These are phyloP conservation scores for Myotis vivesi DNA, from an alignment of 2,797 vertebrate species.

Conservation along the genomic window DNA sequence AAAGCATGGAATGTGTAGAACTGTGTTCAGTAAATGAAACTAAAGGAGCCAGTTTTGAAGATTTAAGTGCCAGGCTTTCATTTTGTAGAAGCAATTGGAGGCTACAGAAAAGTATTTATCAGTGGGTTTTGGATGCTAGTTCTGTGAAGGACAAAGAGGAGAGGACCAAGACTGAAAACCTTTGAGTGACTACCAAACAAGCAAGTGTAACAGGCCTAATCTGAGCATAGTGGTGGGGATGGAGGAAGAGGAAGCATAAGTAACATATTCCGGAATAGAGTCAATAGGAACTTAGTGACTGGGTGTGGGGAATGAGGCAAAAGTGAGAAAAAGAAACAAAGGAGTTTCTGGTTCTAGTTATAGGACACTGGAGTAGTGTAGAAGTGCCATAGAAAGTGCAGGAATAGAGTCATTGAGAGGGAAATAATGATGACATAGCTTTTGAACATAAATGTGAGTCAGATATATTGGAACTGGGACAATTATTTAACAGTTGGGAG, in stretches of 20 bases:
- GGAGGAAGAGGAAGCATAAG: not conserved
- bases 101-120: not conserved
- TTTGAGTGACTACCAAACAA: not conserved
- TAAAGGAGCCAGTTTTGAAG: not conserved
- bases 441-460: not conserved
- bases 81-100: not conserved
- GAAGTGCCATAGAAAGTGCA: not conserved
- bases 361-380: not conserved
- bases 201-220: not conserved
- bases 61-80: not conserved
- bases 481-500: not conserved
- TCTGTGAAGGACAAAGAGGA: not conserved
- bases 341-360: not conserved
- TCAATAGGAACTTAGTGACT: not conserved
- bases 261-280: not conserved
- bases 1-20: not conserved
- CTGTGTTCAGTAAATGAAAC: not conserved
- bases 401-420: not conserved
- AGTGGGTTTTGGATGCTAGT: not conserved
- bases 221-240: not conserved
- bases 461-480: not conserved
- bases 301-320: not conserved
- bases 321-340: not conserved
- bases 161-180: not conserved
- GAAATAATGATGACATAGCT: not conserved